Base-by-base conservation (phyloP, 2,797 vertebrate species). In the Molossus molossus region DNA sequence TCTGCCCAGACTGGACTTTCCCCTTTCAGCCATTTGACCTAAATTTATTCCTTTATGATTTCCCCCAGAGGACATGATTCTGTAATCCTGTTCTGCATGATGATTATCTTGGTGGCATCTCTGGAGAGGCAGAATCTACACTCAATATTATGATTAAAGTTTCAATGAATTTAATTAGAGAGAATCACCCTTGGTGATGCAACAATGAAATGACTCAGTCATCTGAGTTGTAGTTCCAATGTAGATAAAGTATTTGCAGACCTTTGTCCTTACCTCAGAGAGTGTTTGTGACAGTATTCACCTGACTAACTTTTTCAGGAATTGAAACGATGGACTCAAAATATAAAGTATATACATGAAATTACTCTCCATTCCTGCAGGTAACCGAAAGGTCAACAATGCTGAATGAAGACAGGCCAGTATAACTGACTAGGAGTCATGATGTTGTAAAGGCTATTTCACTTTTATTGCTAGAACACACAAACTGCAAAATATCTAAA, bases 121-220 rank as follows among this genome's bases (percentile, higher is more conserved):
- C 91, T 80, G 70, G 86, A 96, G 89, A 94, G 77, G 8, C 3
- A 37, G 53, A 80, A 2, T 33, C 21, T 67, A 75, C 0, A 5
- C 9, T 91, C 37, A 72, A 3, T 75, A 94, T 92, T 62, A 62
- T 37, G 20, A 69, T 27, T 29, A 83, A 57, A 7, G 53, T 87
- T 87, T 87, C 86, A 75, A 0, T 86, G 87, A 95, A 88, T 95
- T 75, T 95, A 94, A 97, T 97, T 97, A 96, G 48, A 58, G n/a
- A 69, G 62, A 73, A 7, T 72, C 25, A 40, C 6, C 33, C 29
- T 94, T 89, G 57, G 55, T 88, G 29, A 76, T 70, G 25, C 7
- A 48, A 21, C 27, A 37, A 3, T 53, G 25, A 27, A 64, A 73
- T 73, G 73, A 48, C 20, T 86, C 48, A 37, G 17, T 18, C 64